phyloP scores from a whole-genome alignment of 2,888 invertebrate species.

The Luperina nickerlii region DNA sequence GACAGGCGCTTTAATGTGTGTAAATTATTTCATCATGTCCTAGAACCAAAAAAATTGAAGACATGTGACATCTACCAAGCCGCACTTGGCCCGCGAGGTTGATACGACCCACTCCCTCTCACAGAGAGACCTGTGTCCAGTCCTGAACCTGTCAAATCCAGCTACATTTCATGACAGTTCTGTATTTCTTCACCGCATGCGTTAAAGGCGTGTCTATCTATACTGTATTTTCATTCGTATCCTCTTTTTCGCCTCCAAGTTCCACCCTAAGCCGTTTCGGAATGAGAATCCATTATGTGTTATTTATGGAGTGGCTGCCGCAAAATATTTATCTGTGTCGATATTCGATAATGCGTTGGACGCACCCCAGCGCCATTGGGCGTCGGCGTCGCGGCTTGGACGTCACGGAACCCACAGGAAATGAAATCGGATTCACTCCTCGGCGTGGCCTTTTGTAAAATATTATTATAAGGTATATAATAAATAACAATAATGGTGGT shows the following conservation, averaged over 20 bases:
- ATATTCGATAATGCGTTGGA: constrained; percentile 86
- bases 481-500: constrained; percentile 65
- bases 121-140: neutral
- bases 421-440: constrained; percentile 76
- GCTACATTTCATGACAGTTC: neutral
- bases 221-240: constrained; percentile 26
- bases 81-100: too few species aligned
- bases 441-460: constrained; percentile 63
- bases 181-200: constrained; percentile 1
- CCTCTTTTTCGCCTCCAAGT: constrained; percentile 55
- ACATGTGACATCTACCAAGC: too few species aligned
- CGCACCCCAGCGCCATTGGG: constrained; percentile 68
- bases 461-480: constrained; percentile 70
- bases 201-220: constrained; percentile 9
- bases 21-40: too few species aligned
- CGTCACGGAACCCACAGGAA: constrained; percentile 73
- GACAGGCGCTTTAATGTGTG: too few species aligned
- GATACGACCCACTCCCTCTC: too few species aligned
- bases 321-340: constrained; percentile 89
- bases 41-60: too few species aligned
- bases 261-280: constrained; percentile 73
- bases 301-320: constrained; percentile 87
- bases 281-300: constrained; percentile 87
- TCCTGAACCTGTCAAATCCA: neutral
- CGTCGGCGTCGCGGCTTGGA: constrained; percentile 39